These are phyloP conservation scores for Glossosoma conforme DNA, from an alignment of 1,140 invertebrate species.

Conservation along the genomic window DNA sequence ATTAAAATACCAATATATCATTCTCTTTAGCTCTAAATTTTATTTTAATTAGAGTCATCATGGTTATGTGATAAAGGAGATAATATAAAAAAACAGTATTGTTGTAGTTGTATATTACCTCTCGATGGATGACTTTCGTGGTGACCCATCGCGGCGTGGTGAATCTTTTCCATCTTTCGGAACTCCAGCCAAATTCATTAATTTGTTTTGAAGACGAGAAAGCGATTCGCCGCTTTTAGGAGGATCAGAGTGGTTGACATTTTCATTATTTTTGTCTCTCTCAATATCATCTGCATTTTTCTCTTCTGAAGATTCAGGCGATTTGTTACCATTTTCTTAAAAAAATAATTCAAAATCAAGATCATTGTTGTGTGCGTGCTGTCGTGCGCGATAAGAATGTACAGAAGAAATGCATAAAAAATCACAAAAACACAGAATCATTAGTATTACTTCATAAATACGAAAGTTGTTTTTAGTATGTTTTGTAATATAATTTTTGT, in stretches of 20 bases:
- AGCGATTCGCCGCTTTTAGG: constrained; percentile 9
- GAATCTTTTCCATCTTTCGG: constrained; percentile 11
- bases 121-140: constrained; percentile 18
- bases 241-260: constrained; percentile 4
- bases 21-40: no score
- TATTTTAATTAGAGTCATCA: no score
- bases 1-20: no score
- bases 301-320: constrained; percentile 8
- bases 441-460: no score
- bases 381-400: no score
- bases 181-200: constrained; percentile 18
- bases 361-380: no score
- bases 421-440: no score
- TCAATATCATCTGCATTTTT: constrained; percentile 6
- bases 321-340: constrained; percentile 29
- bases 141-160: constrained; percentile 7
- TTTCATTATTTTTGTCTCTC: background rate
- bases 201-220: constrained; percentile 22
- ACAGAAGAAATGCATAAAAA: no score
- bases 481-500: no score
- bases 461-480: no score
- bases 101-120: background rate
- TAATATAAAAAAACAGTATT: constrained; percentile 6
- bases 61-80: no score
- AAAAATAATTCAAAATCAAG: no score